Conservation (phyloP, 2,888 invertebrate species). For the Vanessa cardui region DNA sequence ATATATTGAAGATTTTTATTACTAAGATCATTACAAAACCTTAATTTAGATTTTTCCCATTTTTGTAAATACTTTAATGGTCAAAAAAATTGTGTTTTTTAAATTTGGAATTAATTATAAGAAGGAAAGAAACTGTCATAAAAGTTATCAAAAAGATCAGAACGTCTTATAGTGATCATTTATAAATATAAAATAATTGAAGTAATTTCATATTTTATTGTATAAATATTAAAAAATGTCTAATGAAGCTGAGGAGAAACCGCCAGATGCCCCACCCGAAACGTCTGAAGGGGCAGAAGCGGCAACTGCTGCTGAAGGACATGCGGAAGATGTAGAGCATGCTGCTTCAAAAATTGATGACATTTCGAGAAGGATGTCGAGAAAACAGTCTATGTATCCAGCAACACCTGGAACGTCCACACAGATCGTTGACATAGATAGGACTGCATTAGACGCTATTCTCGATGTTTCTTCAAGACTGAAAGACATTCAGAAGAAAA, state of each 20-base stretch:
- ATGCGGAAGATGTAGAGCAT: conserved; percentile 48
- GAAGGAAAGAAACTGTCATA: not conserved
- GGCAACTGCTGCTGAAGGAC: conserved; percentile 39
- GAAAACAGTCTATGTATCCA: conserved; percentile 47
- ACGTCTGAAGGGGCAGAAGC: conserved; percentile 37
- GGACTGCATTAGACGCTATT: conserved; percentile 70
- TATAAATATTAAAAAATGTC: conserved; percentile 47
- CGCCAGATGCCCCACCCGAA: conserved; percentile 40
- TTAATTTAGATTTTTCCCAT: too few relatives aligned
- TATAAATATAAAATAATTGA: conserved; percentile 10
- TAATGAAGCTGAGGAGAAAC: conserved; percentile 49
- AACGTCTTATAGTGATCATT: not conserved
- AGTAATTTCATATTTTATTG: conserved; percentile 1
- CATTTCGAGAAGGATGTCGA: conserved; percentile 45
- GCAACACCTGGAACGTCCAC: conserved; percentile 39
- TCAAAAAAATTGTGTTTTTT: not conserved
- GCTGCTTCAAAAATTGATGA: conserved; percentile 54
- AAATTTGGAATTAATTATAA: conserved; percentile 11
- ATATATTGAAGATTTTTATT: too few relatives aligned
- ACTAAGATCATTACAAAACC: too few relatives aligned
- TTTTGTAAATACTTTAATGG: not conserved
- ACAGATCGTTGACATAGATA: conserved; percentile 61
- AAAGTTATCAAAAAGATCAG: not conserved
- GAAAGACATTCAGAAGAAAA: conserved; percentile 67
- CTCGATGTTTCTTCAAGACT: conserved; percentile 69